Base-by-base conservation (phyloP, 2,888 invertebrate species). In the Mythimna ferrago region DNA sequence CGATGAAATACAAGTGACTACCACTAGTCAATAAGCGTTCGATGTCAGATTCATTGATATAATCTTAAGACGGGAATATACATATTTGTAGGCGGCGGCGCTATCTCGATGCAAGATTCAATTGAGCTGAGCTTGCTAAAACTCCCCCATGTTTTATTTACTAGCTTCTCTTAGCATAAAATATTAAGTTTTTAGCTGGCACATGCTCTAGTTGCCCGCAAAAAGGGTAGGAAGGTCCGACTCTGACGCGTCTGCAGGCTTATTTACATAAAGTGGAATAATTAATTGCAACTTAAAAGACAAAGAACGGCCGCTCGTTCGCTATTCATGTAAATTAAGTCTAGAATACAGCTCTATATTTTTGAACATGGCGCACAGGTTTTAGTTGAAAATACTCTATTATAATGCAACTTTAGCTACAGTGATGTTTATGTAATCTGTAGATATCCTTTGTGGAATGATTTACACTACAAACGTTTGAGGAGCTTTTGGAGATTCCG, bases 261-360 rank as follows among this genome's bases (percentile, higher is more conserved):
- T 92, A 94, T 96, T 95, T 93, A 92, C 95, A 96, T 95, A 95
- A 95, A 95, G 88, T 91, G 86, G 95, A 95, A 95, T 95, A 96
- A 94, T 95, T 95, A 95, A 95, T 94, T 93, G 93, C 92, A 93
- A 95, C 91, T 94, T 93, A 89, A 94, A 93, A 93, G 92, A 94
- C 94, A 94, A 94, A 94, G 94, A 93, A 92, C 91, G 90, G 89
- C 89, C 89, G 88, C 87, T 86, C 88, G 84, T 89, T 87, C 92
- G 93, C 93, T 92, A 91, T 93, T 93, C 92, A 96, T 95, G 95
- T 94, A 95, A 95, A 96, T 95, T 90, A 92, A 91, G 90, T 92
- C 90, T 92, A 91, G 89, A 86, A 90, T 85, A 88, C 85, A 86
- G 86, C 88, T 87, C 85, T 89, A 89, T 89, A 89, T 90, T 91